phyloP scores from a whole-genome alignment of 2,888 invertebrate genomes.

The Neocrepidodera transversa region DNA sequence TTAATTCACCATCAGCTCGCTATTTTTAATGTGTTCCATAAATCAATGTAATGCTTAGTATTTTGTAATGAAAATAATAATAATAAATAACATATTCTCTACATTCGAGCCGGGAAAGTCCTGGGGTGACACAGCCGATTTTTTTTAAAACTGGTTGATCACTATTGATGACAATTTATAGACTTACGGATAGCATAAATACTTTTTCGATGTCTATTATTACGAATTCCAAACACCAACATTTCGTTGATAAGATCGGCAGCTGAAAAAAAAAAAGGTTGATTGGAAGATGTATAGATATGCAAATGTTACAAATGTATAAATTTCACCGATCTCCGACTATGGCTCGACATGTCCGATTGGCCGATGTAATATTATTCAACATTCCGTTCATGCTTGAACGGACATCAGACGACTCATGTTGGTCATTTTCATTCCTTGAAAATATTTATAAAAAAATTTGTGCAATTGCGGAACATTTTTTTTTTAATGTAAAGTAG shows the following conservation, averaged over 20 bases:
- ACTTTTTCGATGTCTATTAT: constrained; percentile 7
- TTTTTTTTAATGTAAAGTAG: neutral
- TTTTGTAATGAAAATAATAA: too few relatives aligned
- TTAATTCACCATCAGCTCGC: too few relatives aligned
- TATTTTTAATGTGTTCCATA: too few relatives aligned
- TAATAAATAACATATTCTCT: too few relatives aligned
- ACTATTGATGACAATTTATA: constrained; percentile 13
- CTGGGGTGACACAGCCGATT: too few relatives aligned
- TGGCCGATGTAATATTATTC: constrained; percentile 1
- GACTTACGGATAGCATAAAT: neutral
- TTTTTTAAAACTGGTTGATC: constrained; percentile 11
- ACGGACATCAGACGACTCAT: neutral
- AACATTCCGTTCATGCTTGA: constrained; percentile 4
- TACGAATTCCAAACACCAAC: constrained; percentile 19
- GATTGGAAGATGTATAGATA: constrained; percentile 16
- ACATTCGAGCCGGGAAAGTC: too few relatives aligned
- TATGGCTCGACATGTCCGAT: neutral
- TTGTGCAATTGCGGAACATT: neutral
- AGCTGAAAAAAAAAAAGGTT: constrained; percentile 7
- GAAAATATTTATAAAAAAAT: neutral
- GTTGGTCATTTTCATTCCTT: neutral
- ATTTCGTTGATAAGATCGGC: constrained; percentile 10
- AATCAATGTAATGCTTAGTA: too few relatives aligned
- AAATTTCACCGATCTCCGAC: constrained; percentile 10
- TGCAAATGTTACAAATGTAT: constrained; percentile 19